Conservation (phyloP, 2,888 invertebrate genomes). For the Agrotis exclamationis region DNA sequence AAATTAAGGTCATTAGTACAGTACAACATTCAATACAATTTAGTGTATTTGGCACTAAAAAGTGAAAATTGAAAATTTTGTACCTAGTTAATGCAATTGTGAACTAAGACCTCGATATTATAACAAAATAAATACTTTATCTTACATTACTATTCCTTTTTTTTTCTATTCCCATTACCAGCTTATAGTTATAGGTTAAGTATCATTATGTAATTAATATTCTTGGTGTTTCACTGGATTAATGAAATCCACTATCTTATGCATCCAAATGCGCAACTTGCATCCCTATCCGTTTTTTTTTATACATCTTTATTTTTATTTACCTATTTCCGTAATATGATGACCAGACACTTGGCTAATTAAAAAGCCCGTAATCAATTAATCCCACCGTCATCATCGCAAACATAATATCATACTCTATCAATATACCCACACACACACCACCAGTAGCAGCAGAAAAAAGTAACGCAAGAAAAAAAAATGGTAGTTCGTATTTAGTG, state of each 20-base stretch:
- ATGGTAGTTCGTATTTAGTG: background rate
- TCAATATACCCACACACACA: slow-evolving; percentile 21
- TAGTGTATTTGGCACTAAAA: too few species aligned
- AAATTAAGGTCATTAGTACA: too few species aligned
- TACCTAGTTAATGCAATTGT: too few species aligned
- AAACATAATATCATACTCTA: slow-evolving; percentile 49
- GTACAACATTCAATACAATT: too few species aligned
- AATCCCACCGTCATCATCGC: slow-evolving; percentile 26
- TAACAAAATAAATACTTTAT: too few species aligned
- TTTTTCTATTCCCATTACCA: too few species aligned
- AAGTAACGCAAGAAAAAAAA: background rate
- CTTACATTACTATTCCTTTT: too few species aligned
- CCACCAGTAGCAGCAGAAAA: slow-evolving; percentile 13
- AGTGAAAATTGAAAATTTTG: too few species aligned
- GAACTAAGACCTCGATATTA: too few species aligned
- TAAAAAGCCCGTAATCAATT: slow-evolving; percentile 40
- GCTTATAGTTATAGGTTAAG: too few species aligned
- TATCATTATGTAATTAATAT: background rate
- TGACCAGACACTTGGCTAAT: slow-evolving; percentile 12
- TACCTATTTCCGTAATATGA: background rate
- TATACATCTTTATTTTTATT: background rate
- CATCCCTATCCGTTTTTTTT: background rate
- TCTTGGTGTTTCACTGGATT: background rate
- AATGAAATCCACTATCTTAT: background rate
- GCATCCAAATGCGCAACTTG: background rate